phyloP scores from a whole-genome alignment of 2,113 vertebrate genomes.

The Dascyllus trimaculatus region DNA sequence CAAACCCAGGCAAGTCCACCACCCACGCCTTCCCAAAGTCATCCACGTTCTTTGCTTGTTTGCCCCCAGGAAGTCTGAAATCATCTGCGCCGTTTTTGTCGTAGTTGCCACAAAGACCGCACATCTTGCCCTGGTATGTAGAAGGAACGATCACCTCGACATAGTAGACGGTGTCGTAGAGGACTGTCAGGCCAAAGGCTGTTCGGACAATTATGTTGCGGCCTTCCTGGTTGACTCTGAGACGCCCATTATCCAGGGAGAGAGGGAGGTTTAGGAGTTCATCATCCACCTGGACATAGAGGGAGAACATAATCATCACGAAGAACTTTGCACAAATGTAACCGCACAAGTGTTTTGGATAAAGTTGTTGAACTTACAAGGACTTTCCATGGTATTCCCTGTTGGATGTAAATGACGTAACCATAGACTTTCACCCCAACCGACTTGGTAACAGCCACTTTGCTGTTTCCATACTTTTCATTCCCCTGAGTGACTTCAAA shows the following conservation, averaged over 20 bases:
- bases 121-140: constrained; percentile 69
- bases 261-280: constrained; percentile 76
- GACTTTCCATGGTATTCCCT: constrained; percentile 71
- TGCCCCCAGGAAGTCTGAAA: constrained; percentile 71
- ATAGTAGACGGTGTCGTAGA: constrained; percentile 75
- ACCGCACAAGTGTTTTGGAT: not conserved
- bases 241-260: constrained; percentile 43
- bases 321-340: not conserved
- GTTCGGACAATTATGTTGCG: constrained; percentile 71
- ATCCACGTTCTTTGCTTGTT: not conserved
- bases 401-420: constrained; percentile 71
- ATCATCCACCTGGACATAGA: constrained; percentile 72
- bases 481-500: constrained; percentile 79
- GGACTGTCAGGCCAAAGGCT: constrained; percentile 77
- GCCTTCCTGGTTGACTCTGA: constrained; percentile 77
- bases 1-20: constrained; percentile 44
- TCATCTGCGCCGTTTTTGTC: constrained; percentile 73
- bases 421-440: constrained; percentile 73
- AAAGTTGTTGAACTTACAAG: constrained; percentile 69
- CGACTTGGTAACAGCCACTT: constrained; percentile 73
- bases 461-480: constrained; percentile 69
- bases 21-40: constrained; percentile 77
- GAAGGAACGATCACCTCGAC: constrained; percentile 75
- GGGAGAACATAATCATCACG: not conserved
- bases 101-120: constrained; percentile 84